Evolutionary conservation across 2,113 vertebrate genomes (phyloP), one percentile per base, ranked within the genome.

Genomic region (Rhagologus leucostigma): DNA sequence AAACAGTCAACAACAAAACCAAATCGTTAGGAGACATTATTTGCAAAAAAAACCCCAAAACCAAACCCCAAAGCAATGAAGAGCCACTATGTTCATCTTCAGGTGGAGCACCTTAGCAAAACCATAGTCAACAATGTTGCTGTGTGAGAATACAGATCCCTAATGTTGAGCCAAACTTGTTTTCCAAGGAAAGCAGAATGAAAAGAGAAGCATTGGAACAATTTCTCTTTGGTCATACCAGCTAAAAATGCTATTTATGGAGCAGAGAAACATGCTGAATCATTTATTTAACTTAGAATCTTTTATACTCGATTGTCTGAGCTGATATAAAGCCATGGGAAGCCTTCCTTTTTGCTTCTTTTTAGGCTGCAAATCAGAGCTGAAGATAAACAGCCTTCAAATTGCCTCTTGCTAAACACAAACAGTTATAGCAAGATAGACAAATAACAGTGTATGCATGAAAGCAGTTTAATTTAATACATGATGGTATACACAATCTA

Each of bases 331-430:
- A 93, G 18, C 35, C 30, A 63, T 33, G 23, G 42, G 35, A 94
- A 94, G 52, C 17, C 47, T 65, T 92, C 42, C 33, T 63, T 69
- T 89, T 90, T 50, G 10, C 42, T 87, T 62, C 46, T 69, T 74
- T 94, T 76, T 53, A 80, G 63, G 37, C 86, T 86, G 76, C n/a
- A 94, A 71, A 86, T 91, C 59, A 67, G 76, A 85, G 46, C 64
- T 78, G 50, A 78, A 89, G 56, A 59, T 81, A 93, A 96, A 87
- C 87, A 91, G 27, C 55, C 55, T 93, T 87, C 69, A 91, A 70
- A 56, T n/a, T 64, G 23, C 77, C 64, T 93, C 80, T 95, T 84
- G 47, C 55, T 52, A 62, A 84, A 74, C 47, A 87, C 64, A 90
- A 87, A 86, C 24, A 78, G 55, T 62, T 90, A 57, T n/a, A 29